Base-by-base conservation (phyloP, 2,888 invertebrate genomes). In the Palloptera scutellata region DNA sequence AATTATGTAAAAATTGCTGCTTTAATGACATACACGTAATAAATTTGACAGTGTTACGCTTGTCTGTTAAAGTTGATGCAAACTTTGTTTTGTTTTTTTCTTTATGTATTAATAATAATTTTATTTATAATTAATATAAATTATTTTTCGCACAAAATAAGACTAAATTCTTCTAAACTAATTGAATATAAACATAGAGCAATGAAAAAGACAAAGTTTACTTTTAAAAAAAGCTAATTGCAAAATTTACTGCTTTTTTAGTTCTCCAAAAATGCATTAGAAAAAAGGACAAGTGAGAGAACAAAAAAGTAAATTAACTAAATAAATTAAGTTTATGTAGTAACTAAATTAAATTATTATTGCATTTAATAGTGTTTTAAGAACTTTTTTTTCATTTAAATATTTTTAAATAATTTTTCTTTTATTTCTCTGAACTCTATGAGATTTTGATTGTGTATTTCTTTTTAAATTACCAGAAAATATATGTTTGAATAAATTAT, bases 241-340 rank as follows among this genome's bases (percentile, higher is more conserved):
- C 20, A 60, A 30, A 30, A 30, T 30, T 30, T 30, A 4, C 30
- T 30, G 30, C 2, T 30, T 5, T 45, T 43, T 45, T 40, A 58
- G 15, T 51, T 9, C 4, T 41, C 43, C 17, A 12, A 20, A 40
- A 51, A 58, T 20, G 42, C 45, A 30, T 68, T 72, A 73, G 80
- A 76, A 80, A 80, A 79, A 78, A 79, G 78, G 80, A 80, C 80
- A 80, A 80, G 79, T 79, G 78, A 76, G 59, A 63, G 59, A 60
- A 53, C 12, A 30, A n/a, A 40, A 43, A 43, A 30, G 55, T 19
- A 45, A 54, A 55, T 52, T 54, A 55, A 54, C 45, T 45, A 45
- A 30, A 30, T 30, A 30, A 30, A 30, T 30, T 30, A 30, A 30
- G 6, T 30, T 30, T 30, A 30, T 4, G 30, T 30, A 30, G 30